Conservation (phyloP, 2,113 vertebrate species). For the Connochaetes taurinus region DNA sequence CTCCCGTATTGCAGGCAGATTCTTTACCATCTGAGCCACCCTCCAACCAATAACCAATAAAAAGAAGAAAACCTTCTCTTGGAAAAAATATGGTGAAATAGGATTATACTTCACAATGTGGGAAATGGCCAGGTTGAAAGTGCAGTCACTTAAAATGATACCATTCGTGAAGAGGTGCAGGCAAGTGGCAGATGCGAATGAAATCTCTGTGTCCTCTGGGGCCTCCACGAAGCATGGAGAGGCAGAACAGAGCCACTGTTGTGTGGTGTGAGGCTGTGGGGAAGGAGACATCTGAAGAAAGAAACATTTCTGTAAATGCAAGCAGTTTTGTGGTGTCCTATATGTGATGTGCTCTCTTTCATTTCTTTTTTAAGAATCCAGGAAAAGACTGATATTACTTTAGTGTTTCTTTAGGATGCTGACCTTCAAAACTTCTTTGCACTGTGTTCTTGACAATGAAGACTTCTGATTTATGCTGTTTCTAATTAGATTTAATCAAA, state of each 20-base stretch:
- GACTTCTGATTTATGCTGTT: neutral
- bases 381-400: neutral
- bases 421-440: neutral
- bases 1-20: neutral
- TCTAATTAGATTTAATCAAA: neutral
- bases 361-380: neutral
- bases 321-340: neutral
- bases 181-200: neutral
- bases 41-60: neutral
- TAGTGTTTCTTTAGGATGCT: neutral
- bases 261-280: neutral
- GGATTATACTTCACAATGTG: neutral
- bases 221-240: neutral
- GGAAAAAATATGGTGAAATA: neutral
- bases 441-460: neutral
- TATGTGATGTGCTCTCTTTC: neutral
- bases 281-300: neutral
- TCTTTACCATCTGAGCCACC: neutral
- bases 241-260: neutral
- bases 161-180: rapidly evolving
- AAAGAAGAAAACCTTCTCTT: neutral
- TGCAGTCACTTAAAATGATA: neutral
- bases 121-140: neutral
- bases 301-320: neutral
- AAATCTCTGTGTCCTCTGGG: neutral